Base-by-base conservation (phyloP, 1,140 invertebrate genomes). In the Megathymus violae region DNA sequence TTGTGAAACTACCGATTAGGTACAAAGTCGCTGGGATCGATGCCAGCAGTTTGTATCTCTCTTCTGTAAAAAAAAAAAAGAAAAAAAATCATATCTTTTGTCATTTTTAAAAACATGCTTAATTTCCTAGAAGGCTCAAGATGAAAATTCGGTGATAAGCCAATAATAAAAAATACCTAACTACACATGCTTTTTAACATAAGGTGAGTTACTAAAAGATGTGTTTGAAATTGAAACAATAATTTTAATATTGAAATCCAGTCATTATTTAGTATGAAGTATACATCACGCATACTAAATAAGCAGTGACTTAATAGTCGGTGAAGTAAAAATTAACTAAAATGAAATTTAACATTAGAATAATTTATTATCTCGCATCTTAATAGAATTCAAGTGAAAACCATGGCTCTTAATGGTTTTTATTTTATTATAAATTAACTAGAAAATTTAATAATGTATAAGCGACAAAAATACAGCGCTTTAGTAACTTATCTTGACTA, bases 1-100 rank as follows among this genome's bases (percentile, higher is more conserved):
- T 91, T 25, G 94, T 87, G 72, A 95, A 95, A 70, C 93, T 95
- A 41, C 92, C 85, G 75, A 95, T 93, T 19, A 95, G 62, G 74
- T 93, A 95, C 63, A 95, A 88, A 62, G 94, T 93, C 3, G 92
- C 93, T 11, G 95, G 95, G 70, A 96, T 94, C 4, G 95, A 96
- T 7, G 95, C 93, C 47, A 96, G 85, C 44, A 96, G 87, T 38
- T 92, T 91, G 85, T 94, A 96, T 76, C 94, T 89, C 84, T 95
- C 95, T 78, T 95, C 94, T 94, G 93, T 54, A 94, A 94, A 82
- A 88, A 69, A 84, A 90, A 76, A 69, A 64, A 69, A 60, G 58
- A 19, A 13, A n/a, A 52, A 5, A 7, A 13, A 2, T 22, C 10
- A 17, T 11, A 36, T 31, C 17, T 11, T 3, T 17, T 31, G 17